Conservation (phyloP, 2,888 invertebrate genomes). For the Tortrix viridana region DNA sequence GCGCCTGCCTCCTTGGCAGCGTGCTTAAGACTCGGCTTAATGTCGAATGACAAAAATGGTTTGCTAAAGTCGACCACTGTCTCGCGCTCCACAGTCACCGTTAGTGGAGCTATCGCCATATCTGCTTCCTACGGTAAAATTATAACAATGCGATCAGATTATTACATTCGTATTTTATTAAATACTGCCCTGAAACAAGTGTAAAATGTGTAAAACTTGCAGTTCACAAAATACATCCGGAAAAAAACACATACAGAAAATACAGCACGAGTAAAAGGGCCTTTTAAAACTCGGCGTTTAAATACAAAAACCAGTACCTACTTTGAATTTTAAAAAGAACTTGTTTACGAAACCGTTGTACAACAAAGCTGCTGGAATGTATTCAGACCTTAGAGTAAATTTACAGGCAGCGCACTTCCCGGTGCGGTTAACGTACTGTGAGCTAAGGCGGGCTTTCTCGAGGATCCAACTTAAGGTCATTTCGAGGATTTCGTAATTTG, state of each 20-base stretch:
- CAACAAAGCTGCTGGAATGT: neutral
- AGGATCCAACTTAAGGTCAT: neutral
- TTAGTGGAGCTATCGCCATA: constrained; percentile 96
- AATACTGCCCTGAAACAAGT: too few relatives aligned
- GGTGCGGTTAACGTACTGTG: neutral
- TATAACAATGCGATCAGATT: too few relatives aligned
- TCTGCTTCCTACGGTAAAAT: constrained; percentile 92
- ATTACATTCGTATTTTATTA: too few relatives aligned
- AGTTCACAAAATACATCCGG: too few relatives aligned
- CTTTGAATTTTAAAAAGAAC: constrained; percentile 10
- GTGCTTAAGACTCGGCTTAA: constrained; percentile 95
- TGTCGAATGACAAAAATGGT: constrained; percentile 98
- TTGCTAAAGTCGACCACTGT: constrained; percentile 98
- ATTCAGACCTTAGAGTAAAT: constrained; percentile 3
- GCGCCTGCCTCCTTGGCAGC: constrained; percentile 92
- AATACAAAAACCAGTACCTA: constrained; percentile 1
- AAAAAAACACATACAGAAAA: too few relatives aligned
- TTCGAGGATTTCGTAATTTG: too few relatives aligned
- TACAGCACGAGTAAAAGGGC: too few relatives aligned
- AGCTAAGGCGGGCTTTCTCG: neutral
- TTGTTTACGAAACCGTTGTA: constrained; percentile 2
- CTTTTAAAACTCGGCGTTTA: neutral
- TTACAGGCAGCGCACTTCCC: constrained; percentile 3
- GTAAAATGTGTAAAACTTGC: too few relatives aligned
- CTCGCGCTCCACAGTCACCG: constrained; percentile 96